Percentiles rank a stretch among this genome's conserved stretches.
Conservation (phyloP, 2,888 invertebrate genomes). For the Coenonympha arcania region DNA sequence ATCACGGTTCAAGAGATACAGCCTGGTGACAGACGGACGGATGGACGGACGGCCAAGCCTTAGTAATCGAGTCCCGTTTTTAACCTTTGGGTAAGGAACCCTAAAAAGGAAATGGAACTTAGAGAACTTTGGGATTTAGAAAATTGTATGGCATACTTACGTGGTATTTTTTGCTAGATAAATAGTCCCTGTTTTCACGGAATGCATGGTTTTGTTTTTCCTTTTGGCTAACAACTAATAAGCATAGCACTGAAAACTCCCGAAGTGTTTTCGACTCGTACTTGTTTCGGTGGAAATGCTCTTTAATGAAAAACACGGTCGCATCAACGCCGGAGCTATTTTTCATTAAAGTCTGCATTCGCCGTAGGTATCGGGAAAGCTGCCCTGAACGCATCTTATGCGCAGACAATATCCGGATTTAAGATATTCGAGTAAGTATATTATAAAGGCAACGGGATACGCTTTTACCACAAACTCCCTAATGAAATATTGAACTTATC, state of each 20-base stretch:
- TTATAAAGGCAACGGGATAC: background rate
- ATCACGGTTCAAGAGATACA: too few relatives aligned
- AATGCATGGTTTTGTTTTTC: background rate
- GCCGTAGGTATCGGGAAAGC: slow-evolving; percentile 1
- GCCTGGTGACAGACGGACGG: too few relatives aligned
- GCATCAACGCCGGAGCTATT: background rate
- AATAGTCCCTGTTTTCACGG: background rate
- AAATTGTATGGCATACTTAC: too few relatives aligned
- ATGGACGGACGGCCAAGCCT: too few relatives aligned
- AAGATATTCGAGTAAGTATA: background rate
- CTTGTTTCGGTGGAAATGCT: background rate
- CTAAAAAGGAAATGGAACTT: too few relatives aligned
- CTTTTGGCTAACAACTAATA: background rate
- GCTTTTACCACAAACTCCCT: too few relatives aligned
- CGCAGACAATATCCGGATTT: background rate
- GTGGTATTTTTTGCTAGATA: background rate
- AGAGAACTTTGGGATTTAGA: too few relatives aligned
- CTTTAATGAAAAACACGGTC: slow-evolving; percentile 1
- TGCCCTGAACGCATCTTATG: slow-evolving; percentile 2
- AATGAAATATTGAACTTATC: too few relatives aligned
- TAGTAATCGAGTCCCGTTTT: too few relatives aligned
- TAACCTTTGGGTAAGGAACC: too few relatives aligned
- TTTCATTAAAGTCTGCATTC: background rate
- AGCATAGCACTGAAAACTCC: background rate
- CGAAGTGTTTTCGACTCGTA: background rate